phyloP scores from a whole-genome alignment of 2,113 vertebrate species.

The Catagonus wagneri region DNA sequence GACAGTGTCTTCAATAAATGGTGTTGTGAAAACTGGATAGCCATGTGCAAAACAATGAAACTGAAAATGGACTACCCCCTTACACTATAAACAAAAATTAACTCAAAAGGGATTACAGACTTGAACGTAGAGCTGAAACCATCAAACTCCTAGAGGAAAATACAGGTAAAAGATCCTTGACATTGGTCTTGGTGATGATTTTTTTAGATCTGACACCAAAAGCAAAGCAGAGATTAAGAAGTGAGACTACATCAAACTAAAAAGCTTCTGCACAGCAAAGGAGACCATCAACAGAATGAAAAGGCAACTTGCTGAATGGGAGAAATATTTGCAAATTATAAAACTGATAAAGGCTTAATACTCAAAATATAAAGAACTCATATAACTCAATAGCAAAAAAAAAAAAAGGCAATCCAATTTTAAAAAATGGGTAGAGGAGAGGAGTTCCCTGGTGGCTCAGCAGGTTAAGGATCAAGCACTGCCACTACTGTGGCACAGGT shows the following conservation, averaged over 20 bases:
- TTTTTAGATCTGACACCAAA: constrained; percentile 9
- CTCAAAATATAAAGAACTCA: background rate
- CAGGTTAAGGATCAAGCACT: too few species aligned
- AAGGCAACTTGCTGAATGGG: background rate
- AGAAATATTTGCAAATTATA: background rate
- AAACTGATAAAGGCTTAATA: background rate
- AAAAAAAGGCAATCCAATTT: background rate
- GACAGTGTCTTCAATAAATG: background rate
- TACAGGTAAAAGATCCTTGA: background rate
- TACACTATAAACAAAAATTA: background rate
- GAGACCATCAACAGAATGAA: background rate
- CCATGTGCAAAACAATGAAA: background rate
- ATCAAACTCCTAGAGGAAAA: background rate
- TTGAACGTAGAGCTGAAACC: background rate
- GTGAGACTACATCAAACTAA: background rate
- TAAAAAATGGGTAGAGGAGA: background rate
- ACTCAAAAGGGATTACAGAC: background rate
- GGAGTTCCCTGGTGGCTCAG: too few species aligned
- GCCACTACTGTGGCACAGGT: too few species aligned
- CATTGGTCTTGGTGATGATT: background rate
- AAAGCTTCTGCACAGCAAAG: background rate
- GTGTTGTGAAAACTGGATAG: background rate
- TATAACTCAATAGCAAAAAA: background rate
- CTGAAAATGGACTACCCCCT: background rate
- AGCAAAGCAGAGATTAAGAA: background rate